A percentile compares a stretch with the other conserved stretches of the same genome.
Conservation (phyloP, 2,888 invertebrate genomes). For the Eurytoma californica region DNA sequence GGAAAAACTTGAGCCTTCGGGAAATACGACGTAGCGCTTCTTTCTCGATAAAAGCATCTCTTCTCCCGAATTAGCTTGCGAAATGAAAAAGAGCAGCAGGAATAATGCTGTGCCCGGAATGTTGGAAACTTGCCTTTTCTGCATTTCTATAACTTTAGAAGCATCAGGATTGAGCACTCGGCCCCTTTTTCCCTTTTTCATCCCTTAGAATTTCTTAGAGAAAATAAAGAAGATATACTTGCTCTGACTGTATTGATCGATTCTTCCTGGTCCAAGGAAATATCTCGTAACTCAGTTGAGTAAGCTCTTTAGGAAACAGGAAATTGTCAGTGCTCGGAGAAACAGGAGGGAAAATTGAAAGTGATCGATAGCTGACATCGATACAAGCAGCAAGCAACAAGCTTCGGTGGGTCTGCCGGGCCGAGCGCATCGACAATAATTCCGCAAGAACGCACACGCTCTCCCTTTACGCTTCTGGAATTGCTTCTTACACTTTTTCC, state of each 20-base stretch:
- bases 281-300: constrained; percentile 71
- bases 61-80: constrained; percentile 55
- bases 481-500: neutral
- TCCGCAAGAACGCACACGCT: neutral
- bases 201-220: neutral
- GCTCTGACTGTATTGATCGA: constrained; percentile 62
- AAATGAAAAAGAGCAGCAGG: constrained; percentile 31
- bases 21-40: constrained; percentile 82
- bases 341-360: constrained; percentile 66
- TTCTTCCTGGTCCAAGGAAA: constrained; percentile 65
- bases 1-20: constrained; percentile 83
- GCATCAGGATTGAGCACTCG: too few species aligned
- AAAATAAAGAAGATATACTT: neutral
- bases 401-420: too few species aligned
- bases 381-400: constrained; percentile 53
- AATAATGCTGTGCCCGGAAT: neutral
- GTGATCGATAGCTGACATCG: constrained; percentile 69
- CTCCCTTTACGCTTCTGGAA: neutral
- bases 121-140: neutral
- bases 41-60: constrained; percentile 77
- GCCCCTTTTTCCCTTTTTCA: too few species aligned
- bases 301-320: constrained; percentile 73
- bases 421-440: neutral
- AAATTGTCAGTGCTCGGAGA: constrained; percentile 71
- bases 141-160: neutral